Conservation (phyloP, 64 coral and sea anemone species). For the Hydrozoanthus tunicans region DNA sequence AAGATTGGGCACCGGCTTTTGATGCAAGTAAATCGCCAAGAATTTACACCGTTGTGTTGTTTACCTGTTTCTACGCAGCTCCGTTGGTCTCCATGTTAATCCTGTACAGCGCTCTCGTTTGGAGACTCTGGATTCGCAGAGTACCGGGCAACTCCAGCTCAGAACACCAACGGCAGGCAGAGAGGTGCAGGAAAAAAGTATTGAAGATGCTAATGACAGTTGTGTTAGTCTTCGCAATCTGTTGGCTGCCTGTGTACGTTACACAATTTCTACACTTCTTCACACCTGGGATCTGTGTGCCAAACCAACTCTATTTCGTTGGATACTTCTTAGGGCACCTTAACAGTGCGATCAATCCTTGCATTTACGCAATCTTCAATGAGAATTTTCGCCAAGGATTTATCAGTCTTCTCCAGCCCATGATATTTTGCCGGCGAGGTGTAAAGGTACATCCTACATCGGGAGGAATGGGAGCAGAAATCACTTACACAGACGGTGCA, state of each 20-base stretch:
- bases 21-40: neutral
- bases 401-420: neutral
- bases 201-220: slow-evolving; percentile 38
- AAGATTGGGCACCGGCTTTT: slow-evolving; percentile 63
- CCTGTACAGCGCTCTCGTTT: neutral
- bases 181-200: slow-evolving; percentile 17
- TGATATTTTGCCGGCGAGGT: neutral
- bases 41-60: slow-evolving; percentile 19
- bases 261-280: slow-evolving; percentile 30
- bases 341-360: slow-evolving; percentile 39
- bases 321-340: slow-evolving; percentile 30
- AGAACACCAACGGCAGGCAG: slow-evolving; percentile 22
- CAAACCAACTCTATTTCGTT: neutral
- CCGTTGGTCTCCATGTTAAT: slow-evolving; percentile 21
- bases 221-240: slow-evolving; percentile 11
- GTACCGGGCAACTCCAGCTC: slow-evolving; percentile 7
- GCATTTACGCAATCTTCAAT: slow-evolving; percentile 35
- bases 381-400: slow-evolving; percentile 28
- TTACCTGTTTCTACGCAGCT: neutral
- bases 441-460: slow-evolving; percentile 1
- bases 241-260: slow-evolving; percentile 39
- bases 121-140: slow-evolving; percentile 16
- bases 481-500: neutral
- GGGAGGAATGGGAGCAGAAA: neutral
- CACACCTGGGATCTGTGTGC: neutral